Conservation (phyloP, 2,113 vertebrate species). For the Ageneiosus marmoratus region DNA sequence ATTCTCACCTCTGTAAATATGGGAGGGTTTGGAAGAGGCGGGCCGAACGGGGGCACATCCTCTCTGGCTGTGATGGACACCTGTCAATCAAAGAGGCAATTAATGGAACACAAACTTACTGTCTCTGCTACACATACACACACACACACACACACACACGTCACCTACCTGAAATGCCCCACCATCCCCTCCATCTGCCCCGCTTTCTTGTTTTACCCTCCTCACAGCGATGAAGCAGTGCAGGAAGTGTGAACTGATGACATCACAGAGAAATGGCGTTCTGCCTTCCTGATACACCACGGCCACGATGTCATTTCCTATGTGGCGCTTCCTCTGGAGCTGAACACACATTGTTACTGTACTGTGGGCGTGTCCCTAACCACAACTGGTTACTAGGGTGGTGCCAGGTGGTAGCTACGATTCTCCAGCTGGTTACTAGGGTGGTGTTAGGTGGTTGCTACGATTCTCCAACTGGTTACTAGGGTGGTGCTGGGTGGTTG, state of each 20-base stretch:
- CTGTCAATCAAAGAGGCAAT: too few relatives aligned
- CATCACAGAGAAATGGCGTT: constrained; percentile 83
- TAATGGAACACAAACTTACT: not conserved
- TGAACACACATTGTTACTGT: constrained; percentile 49
- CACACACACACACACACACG: not conserved
- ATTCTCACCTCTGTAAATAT: too few relatives aligned
- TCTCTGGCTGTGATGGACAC: too few relatives aligned
- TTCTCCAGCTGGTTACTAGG: too few relatives aligned
- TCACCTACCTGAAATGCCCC: constrained; percentile 65
- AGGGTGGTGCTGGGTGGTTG: too few relatives aligned
- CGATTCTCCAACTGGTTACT: too few relatives aligned
- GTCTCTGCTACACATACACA: not conserved
- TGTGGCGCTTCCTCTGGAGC: constrained; percentile 90
- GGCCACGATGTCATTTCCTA: constrained; percentile 90
- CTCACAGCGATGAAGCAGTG: constrained; percentile 87
- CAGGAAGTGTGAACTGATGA: constrained; percentile 88
- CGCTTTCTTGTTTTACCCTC: constrained; percentile 63
- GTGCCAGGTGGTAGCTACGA: too few relatives aligned
- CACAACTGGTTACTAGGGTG: not conserved
- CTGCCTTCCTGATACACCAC: constrained; percentile 86
- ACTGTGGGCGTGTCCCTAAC: not conserved
- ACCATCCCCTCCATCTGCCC: constrained; percentile 55
- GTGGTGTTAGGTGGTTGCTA: too few relatives aligned
- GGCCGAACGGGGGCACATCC: too few relatives aligned
- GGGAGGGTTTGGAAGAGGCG: too few relatives aligned